Conservation (phyloP, 2,888 invertebrate species). For the Lasioglossum leucozonium region DNA sequence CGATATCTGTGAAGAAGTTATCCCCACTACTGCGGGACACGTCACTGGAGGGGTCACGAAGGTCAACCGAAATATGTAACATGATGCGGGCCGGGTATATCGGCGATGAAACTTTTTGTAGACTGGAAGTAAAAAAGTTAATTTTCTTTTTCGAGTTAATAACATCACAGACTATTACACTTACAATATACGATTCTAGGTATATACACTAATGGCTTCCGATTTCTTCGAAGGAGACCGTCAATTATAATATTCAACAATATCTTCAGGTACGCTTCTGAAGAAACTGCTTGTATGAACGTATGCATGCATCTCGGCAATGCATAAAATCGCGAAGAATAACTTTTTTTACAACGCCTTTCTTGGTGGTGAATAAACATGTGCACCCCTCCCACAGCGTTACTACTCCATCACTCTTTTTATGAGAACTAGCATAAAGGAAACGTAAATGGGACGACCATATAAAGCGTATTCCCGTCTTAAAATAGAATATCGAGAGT, state of each 20-base stretch:
- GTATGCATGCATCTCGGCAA: not conserved
- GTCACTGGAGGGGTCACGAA: too few relatives aligned
- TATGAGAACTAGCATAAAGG: conserved; percentile 6
- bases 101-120: too few relatives aligned
- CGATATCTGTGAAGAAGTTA: too few relatives aligned
- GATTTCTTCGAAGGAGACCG: not conserved
- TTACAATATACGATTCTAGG: too few relatives aligned
- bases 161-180: too few relatives aligned
- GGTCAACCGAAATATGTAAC: too few relatives aligned
- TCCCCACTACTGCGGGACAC: too few relatives aligned
- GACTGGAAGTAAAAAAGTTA: not conserved
- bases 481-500: conserved; percentile 9
- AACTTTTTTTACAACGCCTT: conserved; percentile 6
- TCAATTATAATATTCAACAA: not conserved
- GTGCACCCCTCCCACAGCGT: not conserved
- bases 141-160: too few relatives aligned
- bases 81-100: too few relatives aligned
- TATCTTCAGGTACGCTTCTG: not conserved
- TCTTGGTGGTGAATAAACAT: conserved; percentile 13
- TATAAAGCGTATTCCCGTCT: conserved; percentile 3
- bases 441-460: conserved; percentile 20
- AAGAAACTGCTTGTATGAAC: not conserved
- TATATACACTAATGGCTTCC: too few relatives aligned
- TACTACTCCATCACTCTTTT: not conserved
- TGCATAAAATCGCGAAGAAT: not conserved